These are phyloP conservation scores for Stichopus horrens DNA, from an alignment of 53 echinoderm and acorn worm genomes.

Conservation along the genomic window DNA sequence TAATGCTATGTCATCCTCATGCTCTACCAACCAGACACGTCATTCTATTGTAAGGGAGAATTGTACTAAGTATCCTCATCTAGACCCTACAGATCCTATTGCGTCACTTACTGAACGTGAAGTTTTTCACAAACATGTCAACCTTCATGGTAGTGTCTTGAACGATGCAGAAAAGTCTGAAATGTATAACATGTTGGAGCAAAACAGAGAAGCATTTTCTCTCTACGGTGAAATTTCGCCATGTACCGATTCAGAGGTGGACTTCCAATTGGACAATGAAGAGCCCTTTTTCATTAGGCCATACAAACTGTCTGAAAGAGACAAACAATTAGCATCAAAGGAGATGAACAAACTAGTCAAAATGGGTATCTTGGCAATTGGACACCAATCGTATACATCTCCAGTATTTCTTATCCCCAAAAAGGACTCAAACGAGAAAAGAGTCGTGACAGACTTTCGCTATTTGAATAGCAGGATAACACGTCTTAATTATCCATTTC, in stretches of 20 bases:
- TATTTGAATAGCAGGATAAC: conserved; percentile 56
- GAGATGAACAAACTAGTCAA: too few species aligned
- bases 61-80: too few species aligned
- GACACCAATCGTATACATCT: too few species aligned
- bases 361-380: too few species aligned
- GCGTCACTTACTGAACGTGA: too few species aligned
- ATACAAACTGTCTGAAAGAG: conserved; percentile 40
- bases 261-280: conserved; percentile 50
- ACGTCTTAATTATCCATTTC: conserved; percentile 52
- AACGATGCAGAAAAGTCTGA: conserved; percentile 43
- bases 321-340: background rate
- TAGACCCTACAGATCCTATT: too few species aligned
- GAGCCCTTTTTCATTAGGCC: conserved; percentile 59
- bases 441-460: conserved; percentile 60
- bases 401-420: conserved; percentile 53
- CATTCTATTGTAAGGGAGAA: too few species aligned
- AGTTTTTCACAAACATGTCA: too few species aligned
- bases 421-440: conserved; percentile 45
- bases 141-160: too few species aligned
- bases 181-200: conserved; percentile 7
- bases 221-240: conserved; percentile 52
- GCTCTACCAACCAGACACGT: too few species aligned
- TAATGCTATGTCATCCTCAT: too few species aligned
- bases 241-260: conserved; percentile 55
- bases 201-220: conserved; percentile 59